Base-by-base conservation (phyloP, 2,888 invertebrate genomes). In the Aspidiotus destructor region DNA sequence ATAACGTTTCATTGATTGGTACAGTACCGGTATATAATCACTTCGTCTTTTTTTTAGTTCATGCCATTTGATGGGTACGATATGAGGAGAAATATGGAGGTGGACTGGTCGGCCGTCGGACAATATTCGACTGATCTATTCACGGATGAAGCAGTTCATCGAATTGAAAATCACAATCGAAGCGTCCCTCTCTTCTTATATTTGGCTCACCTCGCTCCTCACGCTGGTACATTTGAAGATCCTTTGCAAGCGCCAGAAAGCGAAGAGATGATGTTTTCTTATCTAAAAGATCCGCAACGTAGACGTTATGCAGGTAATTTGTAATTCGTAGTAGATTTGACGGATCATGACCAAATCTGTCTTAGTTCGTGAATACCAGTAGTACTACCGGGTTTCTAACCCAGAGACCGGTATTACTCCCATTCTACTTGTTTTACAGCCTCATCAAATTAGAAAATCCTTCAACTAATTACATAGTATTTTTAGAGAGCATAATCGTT, bases 201-300 rank as follows among this genome's bases (percentile, higher is more conserved):
- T 75, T 74, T 88, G 64, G 81, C 86, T 0, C 86, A 86, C 74
- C 76, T 84, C 67, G 86, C 87, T 0, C 84, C 85, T 0, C 87
- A 88, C 75, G 81, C 84, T 28, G 86, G 83, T 0, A 86, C 85
- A 73, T 76, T 77, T 7, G 78, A 81, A 69, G 78, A 82, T 68
- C 84, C 85, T 1, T 76, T 88, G 28, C 87, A 89, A 77, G 89
- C 88, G 0, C 89, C 89, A 0, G 79, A 81, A 72, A 83, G 85
- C 71, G 86, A 85, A 74, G 80, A 88, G 5, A 80, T 83, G 0
- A 84, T 84, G 74, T 88, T 88, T 74, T 73, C 78, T 0, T 79
- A 87, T 74, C 88, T 90, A 48, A 74, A 80, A 55, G 84, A 89
- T 77, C 80, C 81, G 0, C 81, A 84, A 68, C 77, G 88, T 63